These are phyloP conservation scores for Ictidomys tridecemlineatus DNA, from an alignment of 2,113 vertebrate genomes.

Conservation along the genomic window DNA sequence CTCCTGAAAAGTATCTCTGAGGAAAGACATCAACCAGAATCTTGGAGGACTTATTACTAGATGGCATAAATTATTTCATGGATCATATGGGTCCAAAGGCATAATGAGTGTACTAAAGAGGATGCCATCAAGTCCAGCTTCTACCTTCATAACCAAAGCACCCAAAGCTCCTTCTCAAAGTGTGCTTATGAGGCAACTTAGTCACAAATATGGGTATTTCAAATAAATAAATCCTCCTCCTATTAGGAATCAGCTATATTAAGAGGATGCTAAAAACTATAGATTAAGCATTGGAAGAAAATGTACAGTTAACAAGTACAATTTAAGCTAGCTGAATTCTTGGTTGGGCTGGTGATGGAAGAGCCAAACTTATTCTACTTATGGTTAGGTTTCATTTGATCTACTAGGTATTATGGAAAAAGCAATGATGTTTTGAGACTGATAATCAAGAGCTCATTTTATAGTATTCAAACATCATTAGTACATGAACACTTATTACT, in stretches of 20 bases:
- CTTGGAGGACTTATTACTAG: neutral
- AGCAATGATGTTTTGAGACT: neutral
- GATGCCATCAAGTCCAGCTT: neutral
- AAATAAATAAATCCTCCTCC: neutral
- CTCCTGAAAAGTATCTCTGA: neutral
- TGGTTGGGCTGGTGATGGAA: neutral
- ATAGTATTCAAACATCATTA: conserved; percentile 5
- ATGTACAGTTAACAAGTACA: neutral
- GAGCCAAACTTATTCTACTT: neutral
- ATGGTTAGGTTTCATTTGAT: neutral
- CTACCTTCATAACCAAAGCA: neutral
- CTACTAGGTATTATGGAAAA: neutral
- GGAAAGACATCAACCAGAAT: neutral
- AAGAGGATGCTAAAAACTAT: too few species aligned
- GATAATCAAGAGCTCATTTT: neutral
- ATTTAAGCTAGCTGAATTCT: neutral
- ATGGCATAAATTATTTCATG: neutral
- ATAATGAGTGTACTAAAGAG: neutral
- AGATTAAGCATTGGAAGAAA: neutral
- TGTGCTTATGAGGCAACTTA: neutral
- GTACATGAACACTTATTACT: neutral
- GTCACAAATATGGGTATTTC: neutral
- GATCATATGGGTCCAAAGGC: neutral
- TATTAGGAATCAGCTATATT: neutral
- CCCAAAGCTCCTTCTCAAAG: neutral